Conservation (phyloP, 2,888 invertebrate genomes). For the Terebella lapidaria region DNA sequence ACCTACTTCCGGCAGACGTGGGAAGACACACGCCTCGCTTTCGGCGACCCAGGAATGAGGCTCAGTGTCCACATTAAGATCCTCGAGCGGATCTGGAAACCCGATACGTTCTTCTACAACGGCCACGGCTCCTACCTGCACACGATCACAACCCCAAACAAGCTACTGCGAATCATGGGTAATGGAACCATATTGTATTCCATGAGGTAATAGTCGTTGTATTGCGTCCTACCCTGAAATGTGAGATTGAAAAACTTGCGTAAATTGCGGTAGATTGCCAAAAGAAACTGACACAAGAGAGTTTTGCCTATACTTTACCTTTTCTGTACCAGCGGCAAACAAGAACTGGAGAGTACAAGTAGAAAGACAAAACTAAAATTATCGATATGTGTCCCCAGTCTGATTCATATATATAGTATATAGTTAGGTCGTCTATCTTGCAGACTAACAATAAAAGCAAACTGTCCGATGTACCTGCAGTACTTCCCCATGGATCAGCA, state of each 20-base stretch:
- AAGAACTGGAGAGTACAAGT: no score
- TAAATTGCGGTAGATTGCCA: no score
- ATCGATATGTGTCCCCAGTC: no score
- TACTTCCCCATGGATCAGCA: conserved; percentile 73
- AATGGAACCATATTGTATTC: conserved; percentile 88
- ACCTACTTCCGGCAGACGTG: conserved; percentile 47
- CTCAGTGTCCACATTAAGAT: conserved; percentile 55
- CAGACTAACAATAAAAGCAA: conserved; percentile 76
- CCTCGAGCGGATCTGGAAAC: conserved; percentile 90
- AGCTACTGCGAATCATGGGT: conserved; percentile 79
- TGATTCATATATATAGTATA: no score
- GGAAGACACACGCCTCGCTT: conserved; percentile 41
- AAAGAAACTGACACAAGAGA: no score
- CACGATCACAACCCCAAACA: conserved; percentile 92
- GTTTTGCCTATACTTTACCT: no score
- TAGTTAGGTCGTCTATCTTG: no score
- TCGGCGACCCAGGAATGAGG: conserved; percentile 23
- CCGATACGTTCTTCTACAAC: conserved; percentile 74
- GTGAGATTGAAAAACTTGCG: no score
- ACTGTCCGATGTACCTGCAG: conserved; percentile 77
- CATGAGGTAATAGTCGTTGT: conserved; percentile 67
- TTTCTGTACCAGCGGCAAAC: no score
- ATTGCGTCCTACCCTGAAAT: no score
- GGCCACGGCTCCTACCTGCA: conserved; percentile 74
- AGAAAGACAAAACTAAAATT: no score